Evolutionary conservation across 92 coral and sea anemone genomes (phyloP), one percentile per base, ranked within the genome.

Genomic region (Parazoanthus darwini): DNA sequence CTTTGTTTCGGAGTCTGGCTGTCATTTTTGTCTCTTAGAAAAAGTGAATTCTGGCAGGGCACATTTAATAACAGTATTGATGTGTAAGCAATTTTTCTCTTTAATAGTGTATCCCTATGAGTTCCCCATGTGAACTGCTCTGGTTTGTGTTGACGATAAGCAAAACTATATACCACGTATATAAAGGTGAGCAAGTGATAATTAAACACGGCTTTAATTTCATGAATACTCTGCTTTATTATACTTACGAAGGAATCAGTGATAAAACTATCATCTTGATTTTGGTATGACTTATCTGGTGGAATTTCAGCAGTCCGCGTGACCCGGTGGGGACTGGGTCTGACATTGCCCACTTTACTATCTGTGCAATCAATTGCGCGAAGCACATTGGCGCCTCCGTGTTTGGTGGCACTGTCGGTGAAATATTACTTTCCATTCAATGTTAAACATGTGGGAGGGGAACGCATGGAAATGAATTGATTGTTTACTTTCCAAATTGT

Each of bases 401-500:
- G 78, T 84, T 70, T 70, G 38, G 87, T 84, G 87, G 36, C 36
- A 84, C 15, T 43, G 58, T 42, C 75, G 35, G 46, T 56, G 39
- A 84, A 84, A 46, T 33, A 71, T 15, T 29, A 51, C 79, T 84
- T 84, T 84, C 48, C 48, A 84, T 84, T 84, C 79, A 84, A 43
- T 70, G 79, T 36, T 84, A 71, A 84, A 46, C 68, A 84, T 25
- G 78, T 84, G 87, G 87, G 87, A 84, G 87, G 87, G 42, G 87
- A 29, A 84, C 77, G 66, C 13, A 84, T 46, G 87, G 42, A 84
- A 84, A 71, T 84, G 79, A 68, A 48, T 71, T 84, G 44, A 71
- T 84, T 84, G 87, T 71, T 84, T 84, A 71, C 87, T 84, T 84
- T 84, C 54, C 42, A 84, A 72, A 84, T 72, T 84, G 79, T 48